Evolutionary conservation across 2,113 vertebrate genomes (phyloP).

Genomic region (Centropus unirufus): DNA sequence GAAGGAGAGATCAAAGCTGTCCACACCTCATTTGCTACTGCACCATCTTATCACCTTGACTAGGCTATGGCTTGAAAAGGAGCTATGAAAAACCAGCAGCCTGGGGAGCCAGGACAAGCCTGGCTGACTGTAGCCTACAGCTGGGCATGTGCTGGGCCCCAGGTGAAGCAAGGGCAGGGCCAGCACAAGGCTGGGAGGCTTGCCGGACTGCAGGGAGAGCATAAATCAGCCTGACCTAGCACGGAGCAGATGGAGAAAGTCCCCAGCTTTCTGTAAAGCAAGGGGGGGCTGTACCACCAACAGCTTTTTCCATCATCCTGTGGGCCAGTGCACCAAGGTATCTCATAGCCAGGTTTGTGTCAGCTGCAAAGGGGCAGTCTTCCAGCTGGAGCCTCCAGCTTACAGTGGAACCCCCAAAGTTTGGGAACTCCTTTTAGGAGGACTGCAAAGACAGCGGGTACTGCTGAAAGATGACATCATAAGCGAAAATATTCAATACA

Average conservation of each 20-base stretch:
- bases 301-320: neutral
- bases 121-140: neutral
- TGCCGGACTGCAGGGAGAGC: neutral
- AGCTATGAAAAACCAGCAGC: neutral
- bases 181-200: neutral
- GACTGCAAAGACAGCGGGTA: neutral
- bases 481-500: neutral
- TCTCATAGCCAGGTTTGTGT: neutral
- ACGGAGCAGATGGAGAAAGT: neutral
- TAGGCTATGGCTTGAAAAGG: neutral
- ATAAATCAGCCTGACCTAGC: neutral
- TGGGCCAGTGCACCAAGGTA: neutral
- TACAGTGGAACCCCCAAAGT: neutral
- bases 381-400: neutral
- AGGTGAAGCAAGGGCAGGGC: accelerated
- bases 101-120: neutral
- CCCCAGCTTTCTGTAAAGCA: neutral
- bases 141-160: accelerated
- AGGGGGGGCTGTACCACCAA: accelerated
- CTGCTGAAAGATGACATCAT: neutral
- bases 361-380: neutral
- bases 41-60: neutral
- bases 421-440: neutral
- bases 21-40: neutral
- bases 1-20: neutral